A percentile compares a stretch with the other conserved stretches of the same genome.
phyloP scores from a whole-genome alignment of 2,797 vertebrate genomes.

The Melanotaenia trifasciata region DNA sequence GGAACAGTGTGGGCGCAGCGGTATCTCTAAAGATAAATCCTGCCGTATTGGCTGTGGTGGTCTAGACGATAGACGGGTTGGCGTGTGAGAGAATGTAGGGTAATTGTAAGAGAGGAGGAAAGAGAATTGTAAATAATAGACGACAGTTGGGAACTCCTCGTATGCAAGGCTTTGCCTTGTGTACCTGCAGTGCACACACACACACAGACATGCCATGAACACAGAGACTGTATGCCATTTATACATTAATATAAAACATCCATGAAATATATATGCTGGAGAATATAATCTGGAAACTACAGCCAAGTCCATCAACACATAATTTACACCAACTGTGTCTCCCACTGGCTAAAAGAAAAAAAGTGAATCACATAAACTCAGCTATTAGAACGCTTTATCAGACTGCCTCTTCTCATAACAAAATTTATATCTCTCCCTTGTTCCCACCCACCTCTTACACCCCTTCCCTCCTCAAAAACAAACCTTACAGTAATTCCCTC shows the following conservation, averaged over 20 bases:
- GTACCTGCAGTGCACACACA: conserved; percentile 37
- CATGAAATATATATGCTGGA: conserved; percentile 17
- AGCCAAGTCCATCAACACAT: conserved; percentile 24
- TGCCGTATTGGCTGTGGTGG: conserved; percentile 37
- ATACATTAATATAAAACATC: conserved; percentile 28
- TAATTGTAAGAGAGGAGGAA: conserved; percentile 61
- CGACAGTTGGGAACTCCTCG: conserved; percentile 69
- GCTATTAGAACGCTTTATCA: conserved; percentile 35
- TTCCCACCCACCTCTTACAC: conserved; percentile 22
- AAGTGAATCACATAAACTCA: conserved; percentile 39
- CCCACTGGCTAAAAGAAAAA: conserved; percentile 37
- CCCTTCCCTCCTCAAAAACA: conserved; percentile 39
- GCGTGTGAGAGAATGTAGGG: conserved; percentile 51
- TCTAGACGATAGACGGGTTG: conserved; percentile 37
- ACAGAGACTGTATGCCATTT: conserved; percentile 24
- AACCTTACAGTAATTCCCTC: conserved; percentile 21
- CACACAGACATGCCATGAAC: conserved; percentile 30
- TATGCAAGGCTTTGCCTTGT: conserved; percentile 32
- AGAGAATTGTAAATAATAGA: conserved; percentile 80
- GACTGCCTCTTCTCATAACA: conserved; percentile 30
- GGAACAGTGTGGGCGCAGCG: conserved; percentile 19
- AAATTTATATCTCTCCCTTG: conserved; percentile 31
- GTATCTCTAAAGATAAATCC: conserved; percentile 32
- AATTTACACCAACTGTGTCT: conserved; percentile 25
- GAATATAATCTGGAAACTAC: conserved; percentile 21